A percentile compares a stretch with the other conserved stretches of the same genome.
These are phyloP conservation scores for Onychomys leucogaster DNA, from an alignment of 2,797 vertebrate species.

Conservation along the genomic window DNA sequence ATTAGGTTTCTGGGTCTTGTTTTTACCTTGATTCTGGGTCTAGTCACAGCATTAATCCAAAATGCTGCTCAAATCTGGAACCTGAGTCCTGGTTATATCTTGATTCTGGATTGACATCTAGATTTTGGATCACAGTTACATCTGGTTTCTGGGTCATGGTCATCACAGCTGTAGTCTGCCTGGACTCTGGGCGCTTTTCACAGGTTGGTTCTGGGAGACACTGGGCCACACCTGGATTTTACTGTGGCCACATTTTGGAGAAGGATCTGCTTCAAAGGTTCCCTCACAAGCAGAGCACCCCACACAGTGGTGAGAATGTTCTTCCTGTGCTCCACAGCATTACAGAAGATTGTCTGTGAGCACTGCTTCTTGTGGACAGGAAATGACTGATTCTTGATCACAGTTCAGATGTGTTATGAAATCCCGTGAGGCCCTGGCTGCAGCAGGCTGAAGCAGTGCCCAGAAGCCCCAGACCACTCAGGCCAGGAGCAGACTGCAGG, in stretches of 20 bases:
- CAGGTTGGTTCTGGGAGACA: neutral
- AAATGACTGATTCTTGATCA: neutral
- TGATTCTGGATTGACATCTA: neutral
- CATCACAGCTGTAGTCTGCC: neutral
- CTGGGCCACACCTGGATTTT: neutral
- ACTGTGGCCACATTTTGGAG: neutral
- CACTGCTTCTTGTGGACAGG: neutral
- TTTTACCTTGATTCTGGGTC: neutral
- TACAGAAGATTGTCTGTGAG: neutral
- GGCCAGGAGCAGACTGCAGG: neutral
- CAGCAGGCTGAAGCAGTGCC: neutral
- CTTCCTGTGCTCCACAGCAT: neutral
- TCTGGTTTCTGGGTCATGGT: neutral
- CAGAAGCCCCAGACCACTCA: rapidly evolving
- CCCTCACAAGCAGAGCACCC: neutral
- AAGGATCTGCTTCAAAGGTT: neutral
- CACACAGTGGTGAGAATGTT: neutral
- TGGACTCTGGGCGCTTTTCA: neutral
- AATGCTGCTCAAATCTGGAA: neutral
- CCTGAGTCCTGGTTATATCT: neutral
- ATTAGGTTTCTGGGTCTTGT: neutral
- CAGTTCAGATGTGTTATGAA: neutral
- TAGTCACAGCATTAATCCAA: neutral
- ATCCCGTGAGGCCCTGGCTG: neutral
- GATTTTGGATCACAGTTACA: neutral